Base-by-base conservation (phyloP, 1,140 invertebrate species). In the Pseudomyrmex dendroicus region DNA sequence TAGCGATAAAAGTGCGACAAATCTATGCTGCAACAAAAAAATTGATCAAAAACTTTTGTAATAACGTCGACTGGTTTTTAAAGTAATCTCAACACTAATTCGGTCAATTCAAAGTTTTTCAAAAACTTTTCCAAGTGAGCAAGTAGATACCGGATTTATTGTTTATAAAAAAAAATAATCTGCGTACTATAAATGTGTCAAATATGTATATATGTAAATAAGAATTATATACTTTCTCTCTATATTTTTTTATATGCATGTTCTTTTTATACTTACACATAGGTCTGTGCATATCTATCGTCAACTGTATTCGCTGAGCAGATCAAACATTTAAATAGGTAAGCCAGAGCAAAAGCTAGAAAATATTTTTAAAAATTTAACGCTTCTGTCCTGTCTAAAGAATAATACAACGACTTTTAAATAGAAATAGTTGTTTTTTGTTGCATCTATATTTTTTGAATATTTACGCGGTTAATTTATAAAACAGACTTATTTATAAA, bases 231-330 rank as follows among this genome's bases (percentile, higher is more conserved):
- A n/a, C 12, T 52, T 52, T 13, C 48, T 50, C 12, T 12, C 10
- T 52, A 13, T 52, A 52, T 13, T 52, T 13, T 52, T 13, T 10
- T 76, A 17, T 2, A 64, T 84, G 1, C 10, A 72, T 66, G 0
- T 1, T 61, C 0, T 64, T 66, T 78, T 8, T 44, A 35, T 72
- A 50, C 4, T 83, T 17, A 57, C 64, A 73, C 63, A 2, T 54
- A 87, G 86, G 20, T 78, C 1, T 87, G 82, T 5, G 66, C 35
- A 13, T 76, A 44, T 56, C 66, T 87, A 56, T 84, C 66, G 54
- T 73, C 85, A 15, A 84, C 46, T 8, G 48, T 84, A 20, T 54
- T 44, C 9, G 35, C 50, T 22, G 57, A 66, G 1, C 68, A 86
- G 22, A 48, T 76, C n/a, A 70, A 52, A 59, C 56, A 46, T 22